These are phyloP conservation scores for Calliphora vicina DNA, from an alignment of 1,140 invertebrate species.

Conservation along the genomic window DNA sequence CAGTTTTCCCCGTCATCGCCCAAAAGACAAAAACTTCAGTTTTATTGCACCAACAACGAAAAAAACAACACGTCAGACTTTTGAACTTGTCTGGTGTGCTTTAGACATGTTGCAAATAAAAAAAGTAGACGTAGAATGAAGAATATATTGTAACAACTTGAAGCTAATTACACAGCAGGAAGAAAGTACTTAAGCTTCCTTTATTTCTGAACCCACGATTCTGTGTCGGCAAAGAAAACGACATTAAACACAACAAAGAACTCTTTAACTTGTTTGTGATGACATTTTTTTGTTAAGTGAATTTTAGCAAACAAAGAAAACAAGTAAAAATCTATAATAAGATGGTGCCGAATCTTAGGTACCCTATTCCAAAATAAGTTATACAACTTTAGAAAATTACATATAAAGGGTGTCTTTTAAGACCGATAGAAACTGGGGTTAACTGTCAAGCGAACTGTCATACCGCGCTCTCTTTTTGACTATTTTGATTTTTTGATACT, in stretches of 20 bases:
- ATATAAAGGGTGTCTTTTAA: too few relatives aligned
- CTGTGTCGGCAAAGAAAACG: neutral
- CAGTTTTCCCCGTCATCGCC: neutral
- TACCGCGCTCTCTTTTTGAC: too few relatives aligned
- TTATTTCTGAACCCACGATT: conserved; percentile 11
- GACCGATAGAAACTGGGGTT: too few relatives aligned
- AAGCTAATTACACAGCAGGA: conserved; percentile 32
- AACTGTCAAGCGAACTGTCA: too few relatives aligned
- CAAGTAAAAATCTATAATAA: neutral
- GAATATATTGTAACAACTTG: neutral
- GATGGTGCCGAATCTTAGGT: too few relatives aligned
- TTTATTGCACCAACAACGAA: neutral
- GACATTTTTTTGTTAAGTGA: neutral
- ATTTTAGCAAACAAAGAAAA: neutral
- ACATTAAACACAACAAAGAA: conserved; percentile 13
- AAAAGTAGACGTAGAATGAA: neutral
- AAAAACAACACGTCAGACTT: neutral
- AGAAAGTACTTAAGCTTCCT: conserved; percentile 29
- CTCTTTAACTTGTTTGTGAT: conserved; percentile 13
- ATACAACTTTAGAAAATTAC: too few relatives aligned
- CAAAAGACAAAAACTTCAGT: neutral
- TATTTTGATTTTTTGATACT: too few relatives aligned
- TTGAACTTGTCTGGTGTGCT: neutral
- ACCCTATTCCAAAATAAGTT: too few relatives aligned
- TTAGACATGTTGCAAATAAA: neutral